phyloP scores from a whole-genome alignment of 2,888 invertebrate genomes.

The Enchytraeus crypticus region DNA sequence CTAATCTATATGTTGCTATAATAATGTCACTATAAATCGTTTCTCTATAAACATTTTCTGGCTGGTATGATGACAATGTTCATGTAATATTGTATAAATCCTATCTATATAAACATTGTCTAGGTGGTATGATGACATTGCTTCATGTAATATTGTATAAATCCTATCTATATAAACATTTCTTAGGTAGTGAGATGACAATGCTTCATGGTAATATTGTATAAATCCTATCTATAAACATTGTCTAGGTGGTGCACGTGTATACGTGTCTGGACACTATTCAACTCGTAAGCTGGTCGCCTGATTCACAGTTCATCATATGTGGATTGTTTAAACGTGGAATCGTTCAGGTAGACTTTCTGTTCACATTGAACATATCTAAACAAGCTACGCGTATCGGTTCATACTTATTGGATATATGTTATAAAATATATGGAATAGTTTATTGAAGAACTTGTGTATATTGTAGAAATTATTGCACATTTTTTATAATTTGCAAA shows the following conservation, averaged over 20 bases:
- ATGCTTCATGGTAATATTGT: background rate
- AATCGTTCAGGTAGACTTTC: constrained; percentile 41
- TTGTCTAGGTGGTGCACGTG: constrained; percentile 44
- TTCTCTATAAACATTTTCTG: too few relatives aligned
- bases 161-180: background rate
- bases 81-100: background rate
- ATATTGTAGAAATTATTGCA: background rate
- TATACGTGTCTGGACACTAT: constrained; percentile 47
- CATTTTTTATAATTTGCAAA: background rate
- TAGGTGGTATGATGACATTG: background rate
- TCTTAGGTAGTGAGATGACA: background rate
- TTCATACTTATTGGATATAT: too few relatives aligned
- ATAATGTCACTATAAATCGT: too few relatives aligned
- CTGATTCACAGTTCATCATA: constrained; percentile 45
- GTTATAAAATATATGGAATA: too few relatives aligned
- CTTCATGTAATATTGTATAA: background rate
- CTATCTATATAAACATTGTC: too few relatives aligned
- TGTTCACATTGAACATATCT: background rate
- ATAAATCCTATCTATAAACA: background rate
- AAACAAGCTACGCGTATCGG: too few relatives aligned
- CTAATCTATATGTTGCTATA: too few relatives aligned
- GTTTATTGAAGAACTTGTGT: background rate
- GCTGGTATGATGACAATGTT: background rate
- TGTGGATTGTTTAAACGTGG: constrained; percentile 47
- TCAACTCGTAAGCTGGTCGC: constrained; percentile 47